Evolutionary conservation across 2,797 vertebrate genomes (phyloP), one percentile per base, ranked within the genome.

Genomic region (Lycodopsis pacificus): DNA sequence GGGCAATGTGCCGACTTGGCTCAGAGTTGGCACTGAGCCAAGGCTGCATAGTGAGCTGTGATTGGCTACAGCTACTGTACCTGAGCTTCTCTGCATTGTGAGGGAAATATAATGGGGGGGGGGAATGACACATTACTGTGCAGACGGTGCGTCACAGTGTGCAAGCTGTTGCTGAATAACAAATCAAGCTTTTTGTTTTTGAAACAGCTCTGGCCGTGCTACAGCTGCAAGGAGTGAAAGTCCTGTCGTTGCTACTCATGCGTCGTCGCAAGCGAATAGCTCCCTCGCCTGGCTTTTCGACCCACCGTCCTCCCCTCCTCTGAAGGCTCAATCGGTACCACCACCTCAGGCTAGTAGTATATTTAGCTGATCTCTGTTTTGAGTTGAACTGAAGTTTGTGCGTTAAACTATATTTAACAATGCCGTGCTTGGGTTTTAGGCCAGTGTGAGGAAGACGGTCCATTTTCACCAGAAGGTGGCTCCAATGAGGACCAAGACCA

Each of bases 251-350:
- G 2, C 49, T 5, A 3, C 65, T 22, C 40, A 76, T 30, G 48
- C 12, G 0, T 13, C 76, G 3, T 63, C 79, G 0, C 49, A 12
- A 58, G 79, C 63, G 0, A 91, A 93, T 17, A 86, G 79, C 0
- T 92, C 92, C 36, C 85, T 93, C 0, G 85, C 90, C 69, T 89
- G 87, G 87, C 83, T 93, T 22, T 88, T 92, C 0, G 89, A 93
- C 62, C 76, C 80, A 0, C 71, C 83, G n/a, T 73, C 77, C 6
- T 81, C 84, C 1, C 81, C 85, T 32, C 57, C 68, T 15, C 46
- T 5, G 27, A 57, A 8, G 6, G 27, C 54, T 32, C 57, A 73
- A 15, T 1, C 38, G n/a, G 30, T 4, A 17, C 68, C 51, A 22
- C 34, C 66, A 22, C 75, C 69, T 48, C 73, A 85, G 83, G 89